Base-by-base conservation (phyloP, 2,888 invertebrate genomes). In the Dexiosoma caninum region DNA sequence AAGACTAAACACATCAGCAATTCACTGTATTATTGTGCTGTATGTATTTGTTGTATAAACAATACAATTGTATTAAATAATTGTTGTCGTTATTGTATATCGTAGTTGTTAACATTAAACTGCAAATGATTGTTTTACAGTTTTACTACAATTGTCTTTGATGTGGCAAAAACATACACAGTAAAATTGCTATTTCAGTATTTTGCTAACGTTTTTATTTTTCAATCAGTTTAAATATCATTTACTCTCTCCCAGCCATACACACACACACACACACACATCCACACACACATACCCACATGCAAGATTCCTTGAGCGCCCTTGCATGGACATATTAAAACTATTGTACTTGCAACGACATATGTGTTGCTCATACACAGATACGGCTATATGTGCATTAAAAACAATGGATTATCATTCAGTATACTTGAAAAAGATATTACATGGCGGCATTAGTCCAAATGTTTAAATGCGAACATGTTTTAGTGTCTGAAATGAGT, bases 161-260 rank as follows among this genome's bases (percentile, higher is more conserved):
- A 57, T 57, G 44, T 16, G 72, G 67, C 46, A 53, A 44, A 66
- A 70, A 46, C 69, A 67, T 49, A 42, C 37, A 46, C 16, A 71
- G 66, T 16, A 53, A 75, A 75, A 66, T 60, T 55, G 49, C 37
- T 67, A 51, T 62, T 62, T 67, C 67, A 72, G 80, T 37, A 72
- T 69, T 70, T 77, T 77, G 67, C 62, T 23, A 72, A 77, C 72
- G 57, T 77, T 81, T 72, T 72, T 81, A 69, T 77, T 72, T 81
- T 81, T 77, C 77, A 81, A 77, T 81, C 80, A 81, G 67, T 69
- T 72, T 64, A 51, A 80, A 80, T 80, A 72, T 49, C 67, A 71
- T 71, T 44, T 66, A 51, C 51, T n/a, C n/a, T n/a, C n/a, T n/a
- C n/a, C n/a, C n/a, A n/a, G n/a, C n/a, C n/a, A n/a, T n/a, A n/a